Evolutionary conservation across 2,113 vertebrate genomes (phyloP), one percentile per base, ranked within the genome.

Genomic region (Apteryx owenii): DNA sequence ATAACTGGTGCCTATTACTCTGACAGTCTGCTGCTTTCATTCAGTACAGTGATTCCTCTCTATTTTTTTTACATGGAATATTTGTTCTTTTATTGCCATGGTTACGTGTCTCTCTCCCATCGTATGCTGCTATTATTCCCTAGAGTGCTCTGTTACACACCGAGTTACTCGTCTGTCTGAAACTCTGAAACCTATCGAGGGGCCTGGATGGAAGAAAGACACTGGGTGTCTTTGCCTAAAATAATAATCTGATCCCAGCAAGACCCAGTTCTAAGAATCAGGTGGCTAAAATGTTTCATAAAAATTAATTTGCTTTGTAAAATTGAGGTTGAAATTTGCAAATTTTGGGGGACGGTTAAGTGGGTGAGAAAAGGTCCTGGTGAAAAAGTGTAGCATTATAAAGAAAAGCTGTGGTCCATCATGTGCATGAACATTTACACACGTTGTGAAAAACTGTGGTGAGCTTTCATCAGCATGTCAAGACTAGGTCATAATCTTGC

Each of bases 1-100:
- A 25, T 90, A 87, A 69, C 7, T 89, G 69, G 16, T 69, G 86
- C 17, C 69, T 85, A 10, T 84, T 76, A 53, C 46, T 86, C 54
- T 68, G 51, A 21, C 26, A 71, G 36, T 61, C 78, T 94, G 38
- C 71, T 86, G 51, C 36, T 86, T 94, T 81, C 54, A 70, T 81
- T 95, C 84, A 89, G 48, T 72, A 36, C 64, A 56, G 20, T 68
- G 28, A 75, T 85, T 26, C 38, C 22, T 72, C 50, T 92, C 46
- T 75, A 0, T 71, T 88, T 85, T 58, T 90, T 88, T 61, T 62
- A 40, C 19, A 28, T 36, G 8, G 81, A 83, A 70, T 76, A 40
- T 96, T 95, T 91, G 42, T 64, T 85, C 80, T 89, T 61, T 86
- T 44, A 54, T 90, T 95, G 65, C 81, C 65, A 88, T 83, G 71